Conservation (phyloP, 1,140 invertebrate genomes). For the Hetaerina americana region DNA sequence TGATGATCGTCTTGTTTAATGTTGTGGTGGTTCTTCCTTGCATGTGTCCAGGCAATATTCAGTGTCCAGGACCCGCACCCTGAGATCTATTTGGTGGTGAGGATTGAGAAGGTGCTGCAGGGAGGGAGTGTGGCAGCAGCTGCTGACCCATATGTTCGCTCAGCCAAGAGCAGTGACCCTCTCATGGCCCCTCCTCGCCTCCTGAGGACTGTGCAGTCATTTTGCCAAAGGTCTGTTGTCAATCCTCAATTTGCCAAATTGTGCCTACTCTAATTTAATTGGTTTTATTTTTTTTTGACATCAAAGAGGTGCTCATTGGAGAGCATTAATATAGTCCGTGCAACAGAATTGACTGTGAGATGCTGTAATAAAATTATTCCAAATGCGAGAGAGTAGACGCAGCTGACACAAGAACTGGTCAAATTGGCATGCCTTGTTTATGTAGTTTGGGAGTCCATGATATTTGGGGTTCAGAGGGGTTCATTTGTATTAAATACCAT, state of each 20-base stretch:
- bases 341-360: no score
- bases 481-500: no score
- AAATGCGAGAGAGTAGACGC: no score
- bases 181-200: conserved; percentile 41
- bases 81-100: conserved; percentile 78
- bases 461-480: no score
- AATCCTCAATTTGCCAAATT: neutral
- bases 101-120: conserved; percentile 81
- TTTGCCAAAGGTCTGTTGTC: conserved; percentile 46
- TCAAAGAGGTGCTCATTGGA: no score
- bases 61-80: conserved; percentile 70
- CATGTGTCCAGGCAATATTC: conserved; percentile 54
- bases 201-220: conserved; percentile 65
- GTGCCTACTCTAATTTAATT: conserved; percentile 1
- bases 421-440: no score
- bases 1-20: no score
- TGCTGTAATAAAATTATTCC: no score
- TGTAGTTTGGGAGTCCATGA: no score
- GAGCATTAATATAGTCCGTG: no score
- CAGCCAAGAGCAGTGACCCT: conserved; percentile 39
- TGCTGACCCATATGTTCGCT: conserved; percentile 74
- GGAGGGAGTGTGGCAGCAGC: conserved; percentile 74
- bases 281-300: conserved; percentile 8
- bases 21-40: neutral
- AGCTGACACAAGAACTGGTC: no score